Base-by-base conservation (phyloP, 2,113 vertebrate species). In the Eira barbara region DNA sequence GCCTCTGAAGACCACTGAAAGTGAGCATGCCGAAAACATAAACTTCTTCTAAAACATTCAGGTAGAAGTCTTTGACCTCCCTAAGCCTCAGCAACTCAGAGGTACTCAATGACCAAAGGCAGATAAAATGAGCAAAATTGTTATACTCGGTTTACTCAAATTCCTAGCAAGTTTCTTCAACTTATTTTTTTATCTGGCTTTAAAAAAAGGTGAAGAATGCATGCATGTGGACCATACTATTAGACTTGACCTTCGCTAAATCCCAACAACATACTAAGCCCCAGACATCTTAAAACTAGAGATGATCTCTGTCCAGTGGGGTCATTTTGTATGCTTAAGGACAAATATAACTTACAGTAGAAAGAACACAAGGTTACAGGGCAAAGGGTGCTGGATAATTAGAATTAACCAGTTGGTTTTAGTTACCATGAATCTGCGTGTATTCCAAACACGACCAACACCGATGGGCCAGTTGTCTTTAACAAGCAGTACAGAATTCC, bases 41-140 rank as follows among this genome's bases (percentile, higher is more conserved):
- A 96, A 49, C 42, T 79, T 15, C 91, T 84, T 86, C 21, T 61
- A 59, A 97, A 89, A 93, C 21, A 95, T 79, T 79, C 59, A 93
- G 42, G 52, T 49, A 52, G 94, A 93, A 92, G 13, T 14, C 39
- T 87, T 59, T 71, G 45, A 84, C 80, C 1, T 61, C 34, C 18
- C 25, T 34, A 63, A 89, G n/a, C 14, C 27, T 82, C 57, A 83
- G 36, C 49, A 76, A 31, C 71, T 71, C 15, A 81, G 49, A 55
- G 29, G 45, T 27, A 63, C 18, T 55, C 39, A 86, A 15, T 18
- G 39, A 87, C 18, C 25, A 79, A 71, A 92, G 39, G 23, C 55
- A 80, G 34, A 78, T 78, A 29, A 63, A 86, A 97, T 73, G 45
- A 39, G 20, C 8, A 89, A 91, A 89, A 49, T 2, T n/a, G 7